A percentile compares a stretch with the other conserved stretches of the same genome.
Conservation (phyloP, 1,140 invertebrate species). For the Aphelinus atriplicis region DNA sequence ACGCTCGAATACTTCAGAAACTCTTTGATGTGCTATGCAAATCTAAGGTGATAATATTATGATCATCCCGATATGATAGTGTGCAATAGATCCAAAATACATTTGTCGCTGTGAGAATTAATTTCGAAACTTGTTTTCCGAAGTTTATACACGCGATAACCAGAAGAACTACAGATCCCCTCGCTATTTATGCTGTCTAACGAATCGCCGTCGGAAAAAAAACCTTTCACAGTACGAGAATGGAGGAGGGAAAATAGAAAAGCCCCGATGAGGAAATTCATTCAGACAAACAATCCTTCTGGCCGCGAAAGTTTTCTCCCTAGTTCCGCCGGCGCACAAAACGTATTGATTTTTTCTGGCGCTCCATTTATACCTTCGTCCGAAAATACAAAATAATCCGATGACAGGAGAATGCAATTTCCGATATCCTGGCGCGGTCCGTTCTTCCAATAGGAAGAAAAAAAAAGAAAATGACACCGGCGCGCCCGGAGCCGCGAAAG, state of each 20-base stretch:
- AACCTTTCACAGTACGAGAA: no score
- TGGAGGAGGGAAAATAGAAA: not conserved
- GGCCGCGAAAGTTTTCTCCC: not conserved
- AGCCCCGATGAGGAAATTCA: not conserved
- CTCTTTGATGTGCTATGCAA: no score
- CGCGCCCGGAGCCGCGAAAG: not conserved
- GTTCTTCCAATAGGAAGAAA: slow-evolving; percentile 15
- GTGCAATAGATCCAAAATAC: no score
- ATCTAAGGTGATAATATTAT: no score
- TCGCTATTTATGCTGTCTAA: no score
- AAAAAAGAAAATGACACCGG: slow-evolving; percentile 14
- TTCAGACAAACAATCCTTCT: slow-evolving; percentile 17
- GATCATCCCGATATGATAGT: no score
- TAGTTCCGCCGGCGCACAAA: not conserved
- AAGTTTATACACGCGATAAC: no score
- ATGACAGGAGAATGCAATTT: slow-evolving; percentile 40
- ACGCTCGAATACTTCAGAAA: no score
- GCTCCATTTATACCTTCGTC: slow-evolving; percentile 1
- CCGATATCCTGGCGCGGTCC: slow-evolving; percentile 26
- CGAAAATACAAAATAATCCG: slow-evolving; percentile 32
- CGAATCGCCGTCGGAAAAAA: no score
- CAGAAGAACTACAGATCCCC: no score
- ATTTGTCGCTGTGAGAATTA: no score
- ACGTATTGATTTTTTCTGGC: slow-evolving; percentile 23
- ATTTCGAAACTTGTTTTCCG: no score